Percentiles rank a stretch among this genome's conserved stretches.
These are phyloP conservation scores for Taeniopygia guttata DNA, from an alignment of 2,797 vertebrate species.

Conservation along the genomic window DNA sequence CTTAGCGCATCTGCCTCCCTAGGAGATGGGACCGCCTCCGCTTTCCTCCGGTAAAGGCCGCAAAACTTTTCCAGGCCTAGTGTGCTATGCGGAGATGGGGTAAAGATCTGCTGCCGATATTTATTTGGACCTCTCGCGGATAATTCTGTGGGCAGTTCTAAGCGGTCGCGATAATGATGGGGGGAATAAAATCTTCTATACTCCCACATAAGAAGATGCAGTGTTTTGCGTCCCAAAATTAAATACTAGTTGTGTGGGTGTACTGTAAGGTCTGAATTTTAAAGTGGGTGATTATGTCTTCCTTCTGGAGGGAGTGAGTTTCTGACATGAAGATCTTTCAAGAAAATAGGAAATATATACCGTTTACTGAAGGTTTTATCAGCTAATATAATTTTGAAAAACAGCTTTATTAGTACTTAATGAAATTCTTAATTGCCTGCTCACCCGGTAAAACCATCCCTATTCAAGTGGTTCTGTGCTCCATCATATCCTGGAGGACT, in stretches of 20 bases:
- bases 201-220: fast-evolving
- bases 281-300: not conserved
- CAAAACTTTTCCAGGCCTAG: not conserved
- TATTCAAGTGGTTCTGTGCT: not conserved
- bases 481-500: not conserved
- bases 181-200: not conserved
- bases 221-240: not conserved
- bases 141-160: not conserved
- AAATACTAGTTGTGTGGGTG: not conserved
- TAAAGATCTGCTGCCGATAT: not conserved
- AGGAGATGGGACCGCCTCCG: not conserved
- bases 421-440: not conserved
- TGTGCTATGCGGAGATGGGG: not conserved
- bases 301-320: not conserved
- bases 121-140: not conserved
- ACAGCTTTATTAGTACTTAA: not conserved
- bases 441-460: not conserved
- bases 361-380: not conserved
- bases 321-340: not conserved
- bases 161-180: not conserved
- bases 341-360: not conserved
- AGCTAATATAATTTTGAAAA: not conserved
- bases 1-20: not conserved
- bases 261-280: not conserved
- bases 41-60: not conserved